Evolutionary conservation across 2,113 vertebrate genomes (phyloP), one percentile per base, ranked within the genome.

Genomic region (Scomber colias): DNA sequence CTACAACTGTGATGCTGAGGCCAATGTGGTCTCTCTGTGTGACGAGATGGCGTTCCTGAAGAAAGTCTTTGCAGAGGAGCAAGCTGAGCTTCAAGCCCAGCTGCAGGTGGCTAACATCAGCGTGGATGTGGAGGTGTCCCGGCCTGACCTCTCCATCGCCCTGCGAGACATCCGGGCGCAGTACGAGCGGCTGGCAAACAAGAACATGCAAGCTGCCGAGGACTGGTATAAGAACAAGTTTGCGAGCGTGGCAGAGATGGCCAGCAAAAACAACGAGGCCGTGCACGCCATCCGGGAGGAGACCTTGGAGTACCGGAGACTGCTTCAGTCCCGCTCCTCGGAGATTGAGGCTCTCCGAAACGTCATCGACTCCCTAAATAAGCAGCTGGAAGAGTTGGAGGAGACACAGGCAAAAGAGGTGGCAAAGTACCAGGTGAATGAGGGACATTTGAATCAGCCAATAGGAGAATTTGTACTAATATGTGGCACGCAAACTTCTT

Each of bases 211-310:
- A 84, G 88, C 91, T 1, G 95, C 95, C 0, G 96, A 96, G 81
- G 95, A 95, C 57, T 96, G 96, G 95, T 95, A 94, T 92, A 93
- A 92, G 85, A 92, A 81, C 89, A 95, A 96, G 92, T 93, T 95
- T 19, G 93, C 92, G 5, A 92, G 89, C 0, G 95, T 95, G 79
- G 92, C 93, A 0, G 94, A 96, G 90, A 90, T 91, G 74, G 95
- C 95, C 14, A 89, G 86, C 82, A 92, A 92, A 70, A 95, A 96
- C 93, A 94, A 94, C 75, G 95, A 96, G 87, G 95, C 94, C 0
- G 95, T 94, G 70, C 94, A 95, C 24, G 92, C 94, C 84, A 94
- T 96, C 82, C 95, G 96, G 5, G 95, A 96, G 75, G 96, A 97
- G 93, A 96, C 96, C 3, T 89, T 93, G 54, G 95, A 96, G 80